phyloP scores from a whole-genome alignment of 2,888 invertebrate species.

The Netelia fuscicornis region DNA sequence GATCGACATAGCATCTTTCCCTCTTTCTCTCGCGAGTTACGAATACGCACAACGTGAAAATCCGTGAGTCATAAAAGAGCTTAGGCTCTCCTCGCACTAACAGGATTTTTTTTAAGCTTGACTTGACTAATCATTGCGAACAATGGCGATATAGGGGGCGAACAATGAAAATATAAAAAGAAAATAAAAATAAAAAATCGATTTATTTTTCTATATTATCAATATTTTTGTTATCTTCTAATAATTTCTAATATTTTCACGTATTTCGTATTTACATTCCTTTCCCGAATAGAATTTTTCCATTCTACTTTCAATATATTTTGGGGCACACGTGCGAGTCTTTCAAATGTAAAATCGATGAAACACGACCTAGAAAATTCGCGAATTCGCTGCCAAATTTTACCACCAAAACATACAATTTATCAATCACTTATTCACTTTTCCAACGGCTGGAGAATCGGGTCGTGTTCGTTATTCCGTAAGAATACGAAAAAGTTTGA shows the following conservation, averaged over 20 bases:
- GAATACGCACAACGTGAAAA: conserved; percentile 5
- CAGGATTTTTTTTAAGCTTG: conserved; percentile 36
- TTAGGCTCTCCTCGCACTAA: conserved; percentile 17
- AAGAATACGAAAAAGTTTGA: not conserved
- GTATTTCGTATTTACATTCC: not conserved
- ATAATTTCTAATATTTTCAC: not conserved
- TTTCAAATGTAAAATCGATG: not conserved
- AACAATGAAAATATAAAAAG: not conserved
- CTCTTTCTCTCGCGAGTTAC: not conserved
- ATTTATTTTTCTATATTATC: not conserved
- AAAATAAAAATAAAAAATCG: not conserved
- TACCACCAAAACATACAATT: not conserved
- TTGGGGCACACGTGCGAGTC: not conserved
- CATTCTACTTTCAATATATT: too few relatives aligned
- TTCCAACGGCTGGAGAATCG: not conserved
- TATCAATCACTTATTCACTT: not conserved
- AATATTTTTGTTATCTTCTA: not conserved
- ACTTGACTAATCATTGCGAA: conserved; percentile 29
- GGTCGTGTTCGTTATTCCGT: not conserved
- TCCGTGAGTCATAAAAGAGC: conserved; percentile 39
- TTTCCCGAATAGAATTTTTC: not conserved
- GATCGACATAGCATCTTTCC: too few relatives aligned
- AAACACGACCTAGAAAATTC: not conserved
- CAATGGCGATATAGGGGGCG: not conserved
- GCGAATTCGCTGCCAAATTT: not conserved